Conservation (phyloP, 2,888 invertebrate species). For the Sphaerophoria taeniata region DNA sequence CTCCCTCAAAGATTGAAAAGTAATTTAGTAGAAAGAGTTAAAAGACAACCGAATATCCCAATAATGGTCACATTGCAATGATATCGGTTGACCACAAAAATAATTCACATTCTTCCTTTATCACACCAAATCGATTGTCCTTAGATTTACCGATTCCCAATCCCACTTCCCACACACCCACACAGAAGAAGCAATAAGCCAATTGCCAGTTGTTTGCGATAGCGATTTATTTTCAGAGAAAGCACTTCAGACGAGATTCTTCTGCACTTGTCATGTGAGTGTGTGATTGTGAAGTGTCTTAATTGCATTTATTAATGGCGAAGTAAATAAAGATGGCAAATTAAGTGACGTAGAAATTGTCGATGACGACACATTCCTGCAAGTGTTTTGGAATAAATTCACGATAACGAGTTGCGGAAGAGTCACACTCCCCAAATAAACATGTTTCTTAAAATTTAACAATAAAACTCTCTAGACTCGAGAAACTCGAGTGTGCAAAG, state of each 20-base stretch:
- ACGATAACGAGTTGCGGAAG: background rate
- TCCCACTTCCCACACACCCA: background rate
- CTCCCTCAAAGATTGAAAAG: background rate
- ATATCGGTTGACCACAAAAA: slow-evolving; percentile 58
- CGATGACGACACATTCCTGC: slow-evolving; percentile 13
- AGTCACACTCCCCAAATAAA: background rate
- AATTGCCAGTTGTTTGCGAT: slow-evolving; percentile 32
- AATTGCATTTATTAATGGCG: slow-evolving; percentile 50
- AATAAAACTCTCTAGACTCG: slow-evolving; percentile 16
- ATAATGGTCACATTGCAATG: slow-evolving; percentile 54
- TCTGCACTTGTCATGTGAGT: slow-evolving; percentile 28
- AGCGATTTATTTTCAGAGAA: slow-evolving; percentile 15
- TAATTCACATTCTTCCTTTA: slow-evolving; percentile 50
- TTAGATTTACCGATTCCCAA: too few relatives aligned
- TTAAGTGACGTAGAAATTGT: slow-evolving; percentile 19
- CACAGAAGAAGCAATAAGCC: slow-evolving; percentile 8
- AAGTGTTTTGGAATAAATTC: background rate
- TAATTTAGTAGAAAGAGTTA: slow-evolving; percentile 4
- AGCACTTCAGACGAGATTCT: slow-evolving; percentile 33
- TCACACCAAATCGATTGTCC: background rate
- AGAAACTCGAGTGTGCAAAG: background rate
- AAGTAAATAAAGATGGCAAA: slow-evolving; percentile 34
- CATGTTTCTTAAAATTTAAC: slow-evolving; percentile 29
- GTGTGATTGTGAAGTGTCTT: slow-evolving; percentile 30
- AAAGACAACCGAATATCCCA: slow-evolving; percentile 45